Conservation (phyloP, 2,113 vertebrate genomes). For the Hippocampus mohnikei region DNA sequence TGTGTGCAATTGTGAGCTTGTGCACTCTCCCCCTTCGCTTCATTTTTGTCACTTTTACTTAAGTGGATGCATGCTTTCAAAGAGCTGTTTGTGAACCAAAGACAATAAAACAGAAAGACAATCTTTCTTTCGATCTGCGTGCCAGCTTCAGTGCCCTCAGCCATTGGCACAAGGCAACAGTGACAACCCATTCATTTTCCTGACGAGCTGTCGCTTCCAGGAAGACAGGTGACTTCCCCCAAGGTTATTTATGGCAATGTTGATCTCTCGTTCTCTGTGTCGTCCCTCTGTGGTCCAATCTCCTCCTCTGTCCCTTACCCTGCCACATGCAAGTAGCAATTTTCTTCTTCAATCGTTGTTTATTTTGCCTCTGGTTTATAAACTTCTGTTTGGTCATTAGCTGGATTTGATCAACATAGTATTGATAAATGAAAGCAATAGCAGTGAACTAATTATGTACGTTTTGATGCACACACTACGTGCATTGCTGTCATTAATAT, state of each 20-base stretch:
- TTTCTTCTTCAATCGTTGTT: constrained; percentile 32
- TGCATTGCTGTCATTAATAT: neutral
- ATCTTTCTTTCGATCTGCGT: constrained; percentile 60
- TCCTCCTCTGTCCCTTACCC: neutral
- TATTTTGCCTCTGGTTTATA: constrained; percentile 21
- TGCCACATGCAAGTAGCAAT: constrained; percentile 24
- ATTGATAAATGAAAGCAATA: constrained; percentile 21
- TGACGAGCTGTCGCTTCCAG: constrained; percentile 87
- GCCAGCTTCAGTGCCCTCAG: constrained; percentile 90
- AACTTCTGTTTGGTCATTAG: constrained; percentile 35
- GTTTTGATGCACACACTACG: neutral
- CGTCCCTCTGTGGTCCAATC: constrained; percentile 19
- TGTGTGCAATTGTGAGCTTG: constrained; percentile 10
- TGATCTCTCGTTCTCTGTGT: constrained; percentile 73
- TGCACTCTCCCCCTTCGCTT: constrained; percentile 17
- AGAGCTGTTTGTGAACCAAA: constrained; percentile 43
- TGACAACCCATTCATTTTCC: constrained; percentile 98
- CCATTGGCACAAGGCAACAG: constrained; percentile 81
- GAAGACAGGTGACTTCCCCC: constrained; percentile 83
- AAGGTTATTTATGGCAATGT: constrained; percentile 79
- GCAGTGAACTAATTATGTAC: neutral
- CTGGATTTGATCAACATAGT: constrained; percentile 28
- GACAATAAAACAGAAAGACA: constrained; percentile 38
- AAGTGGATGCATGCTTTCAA: constrained; percentile 55
- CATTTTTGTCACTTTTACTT: constrained; percentile 36